phyloP scores from a whole-genome alignment of 53 echinoderm and acorn worm species.

The Holothuria leucospilota region DNA sequence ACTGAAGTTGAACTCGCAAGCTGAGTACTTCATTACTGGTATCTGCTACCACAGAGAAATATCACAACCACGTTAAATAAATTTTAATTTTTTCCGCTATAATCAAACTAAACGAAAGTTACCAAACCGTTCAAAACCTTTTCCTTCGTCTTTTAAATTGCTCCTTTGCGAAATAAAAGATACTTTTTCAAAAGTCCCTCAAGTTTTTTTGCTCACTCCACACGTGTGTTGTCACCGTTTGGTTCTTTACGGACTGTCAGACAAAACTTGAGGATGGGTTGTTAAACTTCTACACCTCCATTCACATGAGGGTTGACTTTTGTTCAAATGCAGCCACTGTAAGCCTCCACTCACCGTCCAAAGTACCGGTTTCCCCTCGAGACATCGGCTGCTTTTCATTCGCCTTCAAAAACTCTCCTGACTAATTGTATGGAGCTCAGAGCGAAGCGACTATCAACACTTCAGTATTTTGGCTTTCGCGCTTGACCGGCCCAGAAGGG shows the following conservation, averaged over 20 bases:
- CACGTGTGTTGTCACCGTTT: constrained; percentile 23
- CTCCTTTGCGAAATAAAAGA: too few species aligned
- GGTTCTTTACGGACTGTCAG: not conserved
- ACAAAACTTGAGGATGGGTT: constrained; percentile 34
- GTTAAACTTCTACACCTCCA: constrained; percentile 33
- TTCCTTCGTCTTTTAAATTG: too few species aligned
- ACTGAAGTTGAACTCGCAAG: too few species aligned
- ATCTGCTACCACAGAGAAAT: too few species aligned
- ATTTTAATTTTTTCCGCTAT: too few species aligned
- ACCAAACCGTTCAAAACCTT: too few species aligned
- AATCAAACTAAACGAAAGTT: too few species aligned
- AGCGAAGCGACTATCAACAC: constrained; percentile 45
- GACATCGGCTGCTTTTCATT: constrained; percentile 15
- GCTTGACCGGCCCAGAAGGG: constrained; percentile 55
- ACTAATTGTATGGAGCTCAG: constrained; percentile 13
- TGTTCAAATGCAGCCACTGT: constrained; percentile 47
- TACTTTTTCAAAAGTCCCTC: constrained; percentile 20
- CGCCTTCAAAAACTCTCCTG: constrained; percentile 17
- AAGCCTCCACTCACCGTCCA: constrained; percentile 38
- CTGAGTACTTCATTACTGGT: too few species aligned
- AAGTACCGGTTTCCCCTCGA: constrained; percentile 43
- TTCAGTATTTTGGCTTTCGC: constrained; percentile 54
- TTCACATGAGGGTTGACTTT: constrained; percentile 49
- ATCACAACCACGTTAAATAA: too few species aligned
- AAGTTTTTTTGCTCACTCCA: constrained; percentile 30